Base-by-base conservation (phyloP, 2,113 vertebrate species). In the Brienomyrus brachyistius region DNA sequence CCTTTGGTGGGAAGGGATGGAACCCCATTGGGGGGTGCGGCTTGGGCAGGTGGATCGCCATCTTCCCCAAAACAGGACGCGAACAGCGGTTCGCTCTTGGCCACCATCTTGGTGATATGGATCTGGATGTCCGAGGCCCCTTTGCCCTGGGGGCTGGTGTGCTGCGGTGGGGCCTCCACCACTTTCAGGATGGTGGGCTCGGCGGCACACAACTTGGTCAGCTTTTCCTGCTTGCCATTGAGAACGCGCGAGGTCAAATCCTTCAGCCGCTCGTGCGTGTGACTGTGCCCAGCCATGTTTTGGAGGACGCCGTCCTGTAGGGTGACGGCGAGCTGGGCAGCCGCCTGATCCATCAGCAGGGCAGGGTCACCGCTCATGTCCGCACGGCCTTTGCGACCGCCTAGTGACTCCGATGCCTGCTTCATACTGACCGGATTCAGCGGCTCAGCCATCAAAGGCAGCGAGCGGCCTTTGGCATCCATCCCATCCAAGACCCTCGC, bases 161-260 rank as follows among this genome's bases (percentile, higher is more conserved):
- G 91, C 89, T 96, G 94, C 89, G 95, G 56, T 90, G 97, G 97
- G 5, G 97, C 96, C 89, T 96, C 97, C 0, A 95, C 95, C 15
- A 96, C 97, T 92, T 97, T 97, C 7, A 95, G 94, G 90, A 96
- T 95, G 74, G 96, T 96, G 15, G 96, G 92, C 62, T 98, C 97
- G 8, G 95, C 92, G 92, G 90, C 94, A 92, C 94, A 95, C 27
- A 97, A 94, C 91, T 95, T 97, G 59, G 97, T 94, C 35, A 94
- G 96, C 93, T 87, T 93, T 93, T 94, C 98, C 93, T 92, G 97
- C 83, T 99, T 98, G 0, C 98, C 97, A 0, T 99, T 99, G 27
- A 99, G 97, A 66, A 99, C 96, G 1, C 96, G 96, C 27, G 97
- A 98, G 43, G 98, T 98, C 3, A 99, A 95, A 92, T 98, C 98